These are phyloP conservation scores for Pelecanus crispus DNA, from an alignment of 2,113 vertebrate species.

Conservation along the genomic window DNA sequence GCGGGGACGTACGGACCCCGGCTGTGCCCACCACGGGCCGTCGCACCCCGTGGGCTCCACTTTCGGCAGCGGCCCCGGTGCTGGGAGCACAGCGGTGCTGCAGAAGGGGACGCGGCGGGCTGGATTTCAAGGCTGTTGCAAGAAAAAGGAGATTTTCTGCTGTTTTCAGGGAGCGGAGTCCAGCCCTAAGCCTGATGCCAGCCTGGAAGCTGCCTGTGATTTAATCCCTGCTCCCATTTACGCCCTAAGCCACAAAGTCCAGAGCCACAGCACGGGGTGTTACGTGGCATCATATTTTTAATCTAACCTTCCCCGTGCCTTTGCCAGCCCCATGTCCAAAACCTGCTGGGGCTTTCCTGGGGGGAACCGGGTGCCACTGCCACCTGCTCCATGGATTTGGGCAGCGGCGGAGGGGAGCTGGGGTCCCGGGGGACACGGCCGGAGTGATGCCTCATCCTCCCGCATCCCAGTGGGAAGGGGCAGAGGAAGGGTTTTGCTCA, in stretches of 20 bases:
- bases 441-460: background rate
- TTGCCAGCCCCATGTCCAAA: background rate
- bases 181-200: background rate
- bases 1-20: fast-evolving
- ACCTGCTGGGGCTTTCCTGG: background rate
- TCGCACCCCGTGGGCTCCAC: background rate
- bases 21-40: fast-evolving
- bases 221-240: background rate
- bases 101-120: background rate
- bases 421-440: fast-evolving
- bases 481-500: background rate
- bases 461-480: background rate
- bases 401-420: background rate
- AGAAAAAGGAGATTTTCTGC: background rate
- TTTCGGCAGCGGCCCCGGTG: background rate
- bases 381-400: fast-evolving
- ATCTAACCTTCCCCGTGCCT: background rate
- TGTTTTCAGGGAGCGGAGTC: background rate
- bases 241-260: background rate
- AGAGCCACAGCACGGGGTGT: background rate
- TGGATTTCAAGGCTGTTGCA: background rate
- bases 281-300: background rate
- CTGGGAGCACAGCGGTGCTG: background rate
- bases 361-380: fast-evolving
- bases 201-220: background rate